These are phyloP conservation scores for Enteromius fasciolatus DNA, from an alignment of 2,797 vertebrate genomes.

Conservation along the genomic window DNA sequence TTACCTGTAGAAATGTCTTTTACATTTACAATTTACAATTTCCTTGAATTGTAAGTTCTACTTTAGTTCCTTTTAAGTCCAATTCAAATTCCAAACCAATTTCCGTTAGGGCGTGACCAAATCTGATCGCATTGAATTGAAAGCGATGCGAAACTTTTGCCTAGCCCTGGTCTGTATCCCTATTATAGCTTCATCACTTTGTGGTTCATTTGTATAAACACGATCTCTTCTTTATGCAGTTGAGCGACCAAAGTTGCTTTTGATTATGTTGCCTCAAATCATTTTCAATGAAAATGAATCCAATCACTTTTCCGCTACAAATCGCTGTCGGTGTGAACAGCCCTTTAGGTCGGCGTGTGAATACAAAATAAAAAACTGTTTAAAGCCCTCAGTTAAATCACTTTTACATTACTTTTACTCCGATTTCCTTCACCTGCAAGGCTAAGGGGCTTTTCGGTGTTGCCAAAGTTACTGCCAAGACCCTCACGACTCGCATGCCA, in stretches of 20 bases:
- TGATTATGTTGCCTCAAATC: background rate
- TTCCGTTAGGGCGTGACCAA: background rate
- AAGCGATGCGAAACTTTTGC: background rate
- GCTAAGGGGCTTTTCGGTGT: slow-evolving; percentile 63
- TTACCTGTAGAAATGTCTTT: background rate
- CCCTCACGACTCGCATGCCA: slow-evolving; percentile 46
- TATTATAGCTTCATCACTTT: background rate
- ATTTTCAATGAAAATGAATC: background rate
- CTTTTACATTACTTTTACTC: slow-evolving; percentile 44
- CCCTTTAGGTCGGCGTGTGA: background rate
- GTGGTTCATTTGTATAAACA: background rate
- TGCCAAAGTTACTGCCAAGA: slow-evolving; percentile 77
- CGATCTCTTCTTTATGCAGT: background rate
- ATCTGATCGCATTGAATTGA: background rate
- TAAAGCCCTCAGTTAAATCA: slow-evolving; percentile 44
- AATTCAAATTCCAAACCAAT: background rate
- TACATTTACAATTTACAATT: background rate
- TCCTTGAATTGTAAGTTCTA: background rate
- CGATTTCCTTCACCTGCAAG: slow-evolving; percentile 65
- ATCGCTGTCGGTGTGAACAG: slow-evolving; percentile 11
- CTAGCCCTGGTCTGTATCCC: background rate
- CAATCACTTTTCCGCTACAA: background rate
- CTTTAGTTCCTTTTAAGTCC: background rate
- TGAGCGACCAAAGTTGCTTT: background rate
- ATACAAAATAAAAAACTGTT: slow-evolving; percentile 3